Evolutionary conservation across 2,113 vertebrate genomes (phyloP), one percentile per base, ranked within the genome.

Genomic region (Alexandromys fortis): DNA sequence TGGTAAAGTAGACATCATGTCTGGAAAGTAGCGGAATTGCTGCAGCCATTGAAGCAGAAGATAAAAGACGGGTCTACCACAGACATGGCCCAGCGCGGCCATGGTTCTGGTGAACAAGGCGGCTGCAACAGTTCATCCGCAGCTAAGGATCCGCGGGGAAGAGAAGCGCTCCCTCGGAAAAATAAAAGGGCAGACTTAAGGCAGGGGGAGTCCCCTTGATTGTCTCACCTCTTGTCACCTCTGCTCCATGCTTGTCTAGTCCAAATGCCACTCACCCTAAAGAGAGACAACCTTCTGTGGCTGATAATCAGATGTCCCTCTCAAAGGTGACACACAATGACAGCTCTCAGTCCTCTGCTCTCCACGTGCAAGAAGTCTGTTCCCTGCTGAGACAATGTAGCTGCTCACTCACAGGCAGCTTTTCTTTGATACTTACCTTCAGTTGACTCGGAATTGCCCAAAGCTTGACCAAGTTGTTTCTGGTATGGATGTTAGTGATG

Each of bases 351-450:
- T 98, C 98, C 0, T 98, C 97, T 13, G 94, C 97, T 0, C 91
- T 98, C 89, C 98, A 98, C 1, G 99, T 12, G 99, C 21, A 99
- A 97, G 65, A 98, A 0, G 99, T 99, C 89, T 19, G 97, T 61
- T 99, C 99, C 96, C 97, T 99, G 96, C 97, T 98, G 95, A 99
- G 95, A 99, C 99, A 98, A 83, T 99, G 98, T 97, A 98, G 97
- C 90, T 97, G 99, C 96, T 98, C 99, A 89, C 99, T 98, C 98
- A 97, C 99, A 65, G 99, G 99, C 94, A 98, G 99, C 96, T 99
- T 99, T 98, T 99, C 99, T 99, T 99, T 97, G 99, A 99, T 97
- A 98, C 98, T 0, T 98, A 98, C 0, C 98, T 99, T 1, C 98
- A 97, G 76, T 94, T 99, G 96, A 98, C 99, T 92, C 97, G 98